Evolutionary conservation across 2,113 vertebrate species (phyloP), one percentile per base, ranked within the genome.

Genomic region (Malaclemys terrapin): DNA sequence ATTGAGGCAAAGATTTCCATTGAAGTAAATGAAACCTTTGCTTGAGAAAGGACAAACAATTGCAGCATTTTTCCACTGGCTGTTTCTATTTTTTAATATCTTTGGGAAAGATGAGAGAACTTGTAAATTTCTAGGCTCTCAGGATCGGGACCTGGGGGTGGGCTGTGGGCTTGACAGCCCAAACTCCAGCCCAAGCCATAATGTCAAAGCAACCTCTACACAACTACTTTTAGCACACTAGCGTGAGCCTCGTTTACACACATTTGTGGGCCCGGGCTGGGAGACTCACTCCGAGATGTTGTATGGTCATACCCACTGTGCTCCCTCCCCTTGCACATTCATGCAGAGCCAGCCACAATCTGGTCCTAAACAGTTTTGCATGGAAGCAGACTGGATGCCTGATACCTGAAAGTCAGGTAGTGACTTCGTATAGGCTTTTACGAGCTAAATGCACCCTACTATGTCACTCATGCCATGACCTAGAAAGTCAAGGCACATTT

Each of bases 1-100:
- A 0, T 95, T 86, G 80, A 95, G 93, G 96, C 95, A 97, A 91
- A 72, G 96, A 94, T 97, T 97, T 97, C 95, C 95, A 96, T 91
- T 94, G 89, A 93, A 96, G 95, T 92, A 52, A 84, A 92, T 94
- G 90, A 97, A 96, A 94, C 91, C 94, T 96, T 91, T 92, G 82
- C 91, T 90, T 84, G 59, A 87, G 76, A 91, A 91, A 94, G 87
- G 57, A 90, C 94, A 95, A 96, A 95, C 65, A 85, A 25, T 94
- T 89, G 19, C 76, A 93, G 91, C 42, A 27, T 76, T 42, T 76
- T 69, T 20, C 35, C 35, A 72, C n/a, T 17, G 35, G 20, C 65
- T 22, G 65, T 20, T 38, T 72, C n/a, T 72, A 22, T 72, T 72
- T n/a, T 72, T 38, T 10, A 38, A 38, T 72, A 22, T 38, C 35